Evolutionary conservation across 1,140 invertebrate genomes (phyloP).

Genomic region (Phthorimaea operculella): DNA sequence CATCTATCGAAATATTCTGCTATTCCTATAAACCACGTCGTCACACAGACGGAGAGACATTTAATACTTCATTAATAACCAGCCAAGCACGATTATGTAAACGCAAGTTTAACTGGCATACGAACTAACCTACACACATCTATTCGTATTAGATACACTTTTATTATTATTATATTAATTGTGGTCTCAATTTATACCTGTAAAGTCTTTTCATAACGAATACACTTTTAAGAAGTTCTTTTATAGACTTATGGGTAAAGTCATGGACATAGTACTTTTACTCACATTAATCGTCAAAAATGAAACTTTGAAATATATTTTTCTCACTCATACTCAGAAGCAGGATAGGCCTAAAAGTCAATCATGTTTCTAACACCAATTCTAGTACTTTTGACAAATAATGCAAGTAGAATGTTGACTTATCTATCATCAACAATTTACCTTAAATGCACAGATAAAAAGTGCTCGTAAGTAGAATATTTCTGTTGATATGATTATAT

Average conservation of each 20-base stretch:
- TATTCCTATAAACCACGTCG: background rate
- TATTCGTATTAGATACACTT: constrained; percentile 27
- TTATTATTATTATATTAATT: constrained; percentile 25
- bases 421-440: background rate
- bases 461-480: constrained; percentile 32
- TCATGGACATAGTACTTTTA: no score
- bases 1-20: background rate
- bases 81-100: constrained; percentile 46
- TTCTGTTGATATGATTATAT: constrained; percentile 46
- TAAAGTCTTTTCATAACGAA: constrained; percentile 21
- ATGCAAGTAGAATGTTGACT: no score
- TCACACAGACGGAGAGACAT: constrained; percentile 7
- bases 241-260: background rate
- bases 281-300: no score
- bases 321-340: no score
- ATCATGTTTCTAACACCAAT: no score
- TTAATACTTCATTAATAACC: constrained; percentile 20
- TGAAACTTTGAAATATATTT: no score
- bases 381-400: no score
- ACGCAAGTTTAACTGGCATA: constrained; percentile 33
- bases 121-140: constrained; percentile 43
- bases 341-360: no score
- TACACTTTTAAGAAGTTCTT: constrained; percentile 16
- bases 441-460: constrained; percentile 31
- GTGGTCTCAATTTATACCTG: constrained; percentile 34